Base-by-base conservation (phyloP, 1,140 invertebrate genomes). In the Elymnias hypermnestra region DNA sequence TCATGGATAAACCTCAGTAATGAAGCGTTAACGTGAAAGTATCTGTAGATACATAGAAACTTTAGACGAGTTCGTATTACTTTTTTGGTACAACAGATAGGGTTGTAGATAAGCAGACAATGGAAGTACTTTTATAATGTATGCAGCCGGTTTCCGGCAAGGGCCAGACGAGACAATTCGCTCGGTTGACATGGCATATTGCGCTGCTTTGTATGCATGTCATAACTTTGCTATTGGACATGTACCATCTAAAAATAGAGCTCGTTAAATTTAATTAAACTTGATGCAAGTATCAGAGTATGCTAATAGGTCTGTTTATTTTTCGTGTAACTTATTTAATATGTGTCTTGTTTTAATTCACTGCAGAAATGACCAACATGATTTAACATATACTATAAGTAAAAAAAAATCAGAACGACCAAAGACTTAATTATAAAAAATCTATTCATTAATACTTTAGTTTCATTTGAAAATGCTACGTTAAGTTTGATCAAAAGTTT, bases 51-150 rank as follows among this genome's bases (percentile, higher is more conserved):
- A 15, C 33, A 26, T 9, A 37, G 39, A 42, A 17, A 23, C 15
- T 26, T 33, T 39, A 39, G 18, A 47, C 18, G 19, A 31, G 13
- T 4, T 38, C 18, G 12, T 10, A 42, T 54, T 46, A 29, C 19
- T 42, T 55, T 53, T 49, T 48, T 40, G 28, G 37, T 39, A 15
- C 25, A 71, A 61, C 63, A 70, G 63, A 72, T 57, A 61, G 50
- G 50, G 63, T 66, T 63, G 52, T 56, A 72, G 71, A 78, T 74
- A 78, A 63, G 28, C 52, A 67, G 57, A 79, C 75, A 76, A 79
- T 72, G 63, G 65, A 52, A 59, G 42, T 37, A 21, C 33, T 21
- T 36, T 19, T 21, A 9, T 68, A 73, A 78, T 72, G 26, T 55
- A 57, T 57, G 45, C 53, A 43, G 43, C 23, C 64, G 54, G 72